phyloP scores from a whole-genome alignment of 1,140 invertebrate genomes.

The Archivesica marissinica region DNA sequence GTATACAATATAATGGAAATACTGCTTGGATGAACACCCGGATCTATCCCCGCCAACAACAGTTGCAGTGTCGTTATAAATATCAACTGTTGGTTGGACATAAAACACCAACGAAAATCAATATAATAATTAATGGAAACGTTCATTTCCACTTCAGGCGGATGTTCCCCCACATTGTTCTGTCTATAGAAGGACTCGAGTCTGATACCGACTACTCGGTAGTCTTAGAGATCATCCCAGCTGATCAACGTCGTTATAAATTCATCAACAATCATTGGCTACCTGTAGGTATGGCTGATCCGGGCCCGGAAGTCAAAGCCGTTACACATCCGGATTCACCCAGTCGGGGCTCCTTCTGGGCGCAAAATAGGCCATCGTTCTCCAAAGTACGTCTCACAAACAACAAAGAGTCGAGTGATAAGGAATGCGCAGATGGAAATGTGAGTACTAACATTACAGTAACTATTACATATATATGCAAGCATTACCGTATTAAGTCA shows the following conservation, averaged over 20 bases:
- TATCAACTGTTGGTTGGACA: background rate
- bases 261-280: constrained; percentile 67
- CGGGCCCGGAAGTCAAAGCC: constrained; percentile 92
- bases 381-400: constrained; percentile 98
- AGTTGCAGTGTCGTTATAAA: background rate
- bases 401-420: constrained; percentile 85
- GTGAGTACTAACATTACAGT: too few species aligned
- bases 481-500: too few species aligned
- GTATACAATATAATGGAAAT: background rate
- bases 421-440: constrained; percentile 52
- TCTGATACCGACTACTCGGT: constrained; percentile 50
- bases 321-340: constrained; percentile 97
- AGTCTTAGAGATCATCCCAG: constrained; percentile 62
- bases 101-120: background rate
- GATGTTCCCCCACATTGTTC: constrained; percentile 69
- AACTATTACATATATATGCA: too few species aligned
- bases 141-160: constrained; percentile 59
- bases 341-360: constrained; percentile 97
- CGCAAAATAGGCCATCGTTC: constrained; percentile 96
- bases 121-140: constrained; percentile 12
- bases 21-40: background rate
- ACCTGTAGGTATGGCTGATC: constrained; percentile 74
- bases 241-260: constrained; percentile 66
- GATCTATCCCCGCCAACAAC: background rate
- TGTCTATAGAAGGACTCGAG: constrained; percentile 62